phyloP scores from a whole-genome alignment of 2,797 vertebrate genomes.

The Trichosurus vulpecula region DNA sequence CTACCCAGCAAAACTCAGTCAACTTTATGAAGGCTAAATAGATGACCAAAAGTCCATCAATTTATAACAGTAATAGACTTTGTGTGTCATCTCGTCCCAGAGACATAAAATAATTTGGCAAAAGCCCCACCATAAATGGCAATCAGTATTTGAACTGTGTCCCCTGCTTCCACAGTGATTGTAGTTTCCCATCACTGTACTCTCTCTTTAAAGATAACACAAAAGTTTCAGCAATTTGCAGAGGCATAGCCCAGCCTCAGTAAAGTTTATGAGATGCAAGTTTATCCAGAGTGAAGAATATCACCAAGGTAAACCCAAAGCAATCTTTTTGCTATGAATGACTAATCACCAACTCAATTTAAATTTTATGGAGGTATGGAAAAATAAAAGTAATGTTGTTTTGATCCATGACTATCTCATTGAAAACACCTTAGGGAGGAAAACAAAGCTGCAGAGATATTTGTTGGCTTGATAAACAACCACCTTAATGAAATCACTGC shows the following conservation, averaged over 20 bases:
- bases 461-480: not conserved
- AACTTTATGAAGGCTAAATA: not conserved
- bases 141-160: not conserved
- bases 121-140: not conserved
- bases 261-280: not conserved
- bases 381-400: not conserved
- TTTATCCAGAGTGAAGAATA: not conserved
- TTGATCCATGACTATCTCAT: not conserved
- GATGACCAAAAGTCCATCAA: not conserved
- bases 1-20: not conserved
- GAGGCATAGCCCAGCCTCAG: not conserved
- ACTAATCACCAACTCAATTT: not conserved
- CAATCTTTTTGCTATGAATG: not conserved
- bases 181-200: not conserved
- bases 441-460: not conserved
- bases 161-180: not conserved
- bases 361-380: not conserved
- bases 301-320: not conserved
- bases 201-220: not conserved
- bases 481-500: not conserved
- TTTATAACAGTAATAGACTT: not conserved
- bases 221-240: not conserved
- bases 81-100: not conserved
- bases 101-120: not conserved
- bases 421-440: not conserved